A percentile compares a stretch with the other conserved stretches of the same genome.
These are phyloP conservation scores for Myiothlypis chrysogaster DNA, from an alignment of 2,797 vertebrate genomes.

Conservation along the genomic window DNA sequence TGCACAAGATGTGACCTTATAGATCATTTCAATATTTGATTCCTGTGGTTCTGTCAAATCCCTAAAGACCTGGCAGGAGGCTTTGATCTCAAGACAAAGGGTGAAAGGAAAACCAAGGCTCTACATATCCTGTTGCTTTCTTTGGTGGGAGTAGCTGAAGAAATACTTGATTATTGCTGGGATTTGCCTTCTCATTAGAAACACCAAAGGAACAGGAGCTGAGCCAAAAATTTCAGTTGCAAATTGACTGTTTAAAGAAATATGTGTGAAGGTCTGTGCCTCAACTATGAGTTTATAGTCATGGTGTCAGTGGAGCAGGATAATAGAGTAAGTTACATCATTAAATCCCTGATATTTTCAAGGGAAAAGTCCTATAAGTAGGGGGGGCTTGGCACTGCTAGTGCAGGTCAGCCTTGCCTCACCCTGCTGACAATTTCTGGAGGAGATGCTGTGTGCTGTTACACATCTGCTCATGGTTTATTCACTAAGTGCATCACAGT, in stretches of 20 bases:
- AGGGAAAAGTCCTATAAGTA: neutral
- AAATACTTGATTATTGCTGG: neutral
- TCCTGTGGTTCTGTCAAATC: slow-evolving; percentile 25
- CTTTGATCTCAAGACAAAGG: slow-evolving; percentile 37
- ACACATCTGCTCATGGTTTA: neutral
- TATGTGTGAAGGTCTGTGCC: neutral
- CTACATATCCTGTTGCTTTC: neutral
- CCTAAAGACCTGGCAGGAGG: neutral
- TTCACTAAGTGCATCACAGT: neutral
- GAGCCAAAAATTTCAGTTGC: neutral
- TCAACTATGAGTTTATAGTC: slow-evolving; percentile 1
- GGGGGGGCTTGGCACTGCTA: neutral
- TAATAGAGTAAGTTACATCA: neutral
- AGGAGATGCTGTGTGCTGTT: neutral
- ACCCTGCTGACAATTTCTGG: neutral
- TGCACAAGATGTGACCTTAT: neutral
- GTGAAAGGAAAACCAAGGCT: neutral
- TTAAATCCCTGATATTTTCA: neutral
- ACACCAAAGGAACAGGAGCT: neutral
- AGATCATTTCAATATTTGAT: slow-evolving; percentile 4
- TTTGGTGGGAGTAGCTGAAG: slow-evolving; percentile 3
- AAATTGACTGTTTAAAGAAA: slow-evolving; percentile 23
- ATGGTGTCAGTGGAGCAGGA: neutral
- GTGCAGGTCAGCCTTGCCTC: neutral
- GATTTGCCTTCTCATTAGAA: slow-evolving; percentile 16